These are phyloP conservation scores for Drosophila nasuta DNA, from an alignment of 1,140 invertebrate species.

Conservation along the genomic window DNA sequence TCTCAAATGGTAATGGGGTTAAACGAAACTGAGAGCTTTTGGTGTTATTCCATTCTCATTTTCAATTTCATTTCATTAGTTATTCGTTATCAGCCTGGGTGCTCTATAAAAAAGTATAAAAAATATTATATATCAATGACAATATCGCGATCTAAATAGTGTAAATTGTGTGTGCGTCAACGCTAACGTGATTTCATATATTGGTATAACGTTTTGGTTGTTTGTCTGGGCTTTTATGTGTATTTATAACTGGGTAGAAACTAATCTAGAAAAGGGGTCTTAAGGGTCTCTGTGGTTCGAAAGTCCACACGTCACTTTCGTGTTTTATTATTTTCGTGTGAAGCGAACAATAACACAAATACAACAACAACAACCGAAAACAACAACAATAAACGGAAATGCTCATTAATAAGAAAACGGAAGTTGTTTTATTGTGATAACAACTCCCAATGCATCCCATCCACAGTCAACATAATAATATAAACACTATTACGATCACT, in stretches of 20 bases:
- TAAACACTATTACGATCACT: constrained; percentile 17
- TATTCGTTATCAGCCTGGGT: constrained; percentile 2
- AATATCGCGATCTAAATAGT: constrained; percentile 31
- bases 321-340: constrained; percentile 33
- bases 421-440: constrained; percentile 70
- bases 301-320: constrained; percentile 34
- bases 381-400: constrained; percentile 58
- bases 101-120: constrained; percentile 30
- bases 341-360: constrained; percentile 37
- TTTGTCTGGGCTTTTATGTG: background rate
- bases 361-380: constrained; percentile 47
- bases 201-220: constrained; percentile 1
- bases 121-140: constrained; percentile 39
- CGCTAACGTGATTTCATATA: constrained; percentile 49
- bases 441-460: constrained; percentile 12
- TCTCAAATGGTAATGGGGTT: too few relatives aligned
- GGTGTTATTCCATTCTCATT: constrained; percentile 1
- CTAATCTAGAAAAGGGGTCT: constrained; percentile 42
- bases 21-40: background rate
- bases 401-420: constrained; percentile 62
- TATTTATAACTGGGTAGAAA: constrained; percentile 23
- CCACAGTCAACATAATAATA: constrained; percentile 35
- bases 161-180: constrained; percentile 45
- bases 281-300: constrained; percentile 28
- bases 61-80: constrained; percentile 15